phyloP scores from a whole-genome alignment of 2,113 vertebrate genomes.

The Zosterops lateralis region DNA sequence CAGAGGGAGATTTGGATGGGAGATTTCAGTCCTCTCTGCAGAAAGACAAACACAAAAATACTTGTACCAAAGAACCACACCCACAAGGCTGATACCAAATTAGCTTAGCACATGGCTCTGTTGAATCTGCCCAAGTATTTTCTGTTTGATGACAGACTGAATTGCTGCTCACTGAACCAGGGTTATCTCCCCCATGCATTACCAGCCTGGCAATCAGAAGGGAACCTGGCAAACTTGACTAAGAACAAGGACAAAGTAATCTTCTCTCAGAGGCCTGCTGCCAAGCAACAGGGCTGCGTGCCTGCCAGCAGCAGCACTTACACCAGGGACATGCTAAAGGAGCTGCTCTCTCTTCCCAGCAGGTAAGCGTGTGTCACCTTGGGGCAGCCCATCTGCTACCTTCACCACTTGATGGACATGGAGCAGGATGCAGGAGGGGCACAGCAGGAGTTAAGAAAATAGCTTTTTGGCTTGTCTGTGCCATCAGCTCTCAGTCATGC shows the following conservation, averaged over 20 bases:
- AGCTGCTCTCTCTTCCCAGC: neutral
- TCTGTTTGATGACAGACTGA: neutral
- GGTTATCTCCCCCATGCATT: conserved; percentile 35
- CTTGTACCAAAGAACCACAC: neutral
- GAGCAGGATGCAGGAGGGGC: neutral
- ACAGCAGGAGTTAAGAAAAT: conserved; percentile 15
- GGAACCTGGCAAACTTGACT: conserved; percentile 32
- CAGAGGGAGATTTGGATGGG: neutral
- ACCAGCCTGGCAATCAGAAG: conserved; percentile 45
- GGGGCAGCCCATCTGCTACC: conserved; percentile 45
- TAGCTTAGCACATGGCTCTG: neutral
- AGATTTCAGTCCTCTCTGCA: neutral
- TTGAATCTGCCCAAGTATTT: conserved; percentile 1
- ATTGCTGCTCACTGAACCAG: conserved; percentile 28
- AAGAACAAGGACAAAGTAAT: conserved; percentile 51
- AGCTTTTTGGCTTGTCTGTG: neutral
- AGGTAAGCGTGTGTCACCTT: conserved; percentile 4
- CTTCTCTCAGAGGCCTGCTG: conserved; percentile 10
- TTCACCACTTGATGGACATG: neutral
- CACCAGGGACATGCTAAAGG: neutral
- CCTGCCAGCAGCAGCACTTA: conserved; percentile 16
- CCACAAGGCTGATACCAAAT: neutral
- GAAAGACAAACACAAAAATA: neutral
- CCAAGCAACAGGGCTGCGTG: conserved; percentile 39
- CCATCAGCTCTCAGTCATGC: neutral